Base-by-base conservation (phyloP, 2,797 vertebrate genomes). In the Crocodylus rhombifer region DNA sequence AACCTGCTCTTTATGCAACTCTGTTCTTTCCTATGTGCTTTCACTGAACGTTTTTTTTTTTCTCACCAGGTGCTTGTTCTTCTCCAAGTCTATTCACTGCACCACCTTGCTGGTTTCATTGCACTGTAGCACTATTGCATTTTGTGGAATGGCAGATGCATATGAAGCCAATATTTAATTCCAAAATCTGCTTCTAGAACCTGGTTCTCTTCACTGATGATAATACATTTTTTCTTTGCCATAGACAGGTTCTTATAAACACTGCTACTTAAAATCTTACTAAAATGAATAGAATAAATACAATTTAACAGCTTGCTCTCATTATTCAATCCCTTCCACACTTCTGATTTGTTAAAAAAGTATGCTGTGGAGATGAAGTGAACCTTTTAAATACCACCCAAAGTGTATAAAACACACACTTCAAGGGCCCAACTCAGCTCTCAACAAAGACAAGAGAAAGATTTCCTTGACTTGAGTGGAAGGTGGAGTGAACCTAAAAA, bases 311-410 rank as follows among this genome's bases (percentile, higher is more conserved):
- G 33, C 36, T 64, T 23, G 55, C 1, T 62, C 25, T 55, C 11
- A 76, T 80, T 80, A 76, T 57, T 77, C 74, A 75, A 77, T 4
- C 2, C 11, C 77, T 88, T 26, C 71, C 61, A 91, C 8, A 62
- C 15, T 88, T 81, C 76, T 80, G 55, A 77, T 26, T 88, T 84
- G n/a, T 18, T 87, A 77, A 55, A 57, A 14, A 86, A 69, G 65
- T 73, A n/a, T 51, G 42, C 25, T 64, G 28, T 30, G 51, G 14
- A 87, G 87, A 89, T 79, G 0, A 90, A 71, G 33, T 83, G 33
- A 65, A 63, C 77, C 73, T 79, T 84, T 60, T 20, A 76, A 79
- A 74, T 90, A 93, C 30, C 56, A 88, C 80, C 77, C 64, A 86
- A 85, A 79, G 51, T 55, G 17, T 71, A 56, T 2, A 26, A 14